Evolutionary conservation across 1,140 invertebrate genomes (phyloP), one percentile per base, ranked within the genome.

Genomic region (Galendromus occidentalis): DNA sequence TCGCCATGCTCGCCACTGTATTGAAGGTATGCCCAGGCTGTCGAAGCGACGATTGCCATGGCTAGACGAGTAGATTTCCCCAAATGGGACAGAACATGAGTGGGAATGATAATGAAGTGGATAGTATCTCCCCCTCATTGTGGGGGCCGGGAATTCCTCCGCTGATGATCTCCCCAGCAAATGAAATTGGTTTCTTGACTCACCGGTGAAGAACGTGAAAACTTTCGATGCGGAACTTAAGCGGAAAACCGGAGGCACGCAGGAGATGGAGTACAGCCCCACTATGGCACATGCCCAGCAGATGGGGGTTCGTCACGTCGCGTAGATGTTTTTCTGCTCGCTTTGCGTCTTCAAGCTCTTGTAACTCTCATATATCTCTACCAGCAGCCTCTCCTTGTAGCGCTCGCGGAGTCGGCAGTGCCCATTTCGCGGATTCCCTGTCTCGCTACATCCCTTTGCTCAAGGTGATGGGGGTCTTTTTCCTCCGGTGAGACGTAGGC

Each of bases 271-370:
- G 74, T 96, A 97, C 77, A 85, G 86, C 47, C 85, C 78, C 63
- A 91, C 81, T 67, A 89, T 86, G 67, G 92, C 79, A 17, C 84
- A 84, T 73, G 93, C 90, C 73, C 92, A 85, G n/a, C 93, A 91
- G 7, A 90, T 90, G 5, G 91, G 91, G 20, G 92, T 96, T 69
- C 90, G 81, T 7, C 88, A 89, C 65, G 91, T 88, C 77, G 92
- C 93, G 76, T 96, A 95, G 67, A 96, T 90, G 76, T 96, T 97
- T 81, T 97, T 97, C 72, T 87, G 87, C 75, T 96, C 91, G 78
- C 96, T 97, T 78, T 94, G 88, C 42, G 85, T 83, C 71, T 83
- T 83, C 74, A 90, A 96, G 73, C 88, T 88, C 20, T 77, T 73
- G 75, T 84, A 95, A 64, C 85, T 78, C 44, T 91, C 87, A 66